phyloP scores from a whole-genome alignment of 2,797 vertebrate species.

The Miichthys miiuy region DNA sequence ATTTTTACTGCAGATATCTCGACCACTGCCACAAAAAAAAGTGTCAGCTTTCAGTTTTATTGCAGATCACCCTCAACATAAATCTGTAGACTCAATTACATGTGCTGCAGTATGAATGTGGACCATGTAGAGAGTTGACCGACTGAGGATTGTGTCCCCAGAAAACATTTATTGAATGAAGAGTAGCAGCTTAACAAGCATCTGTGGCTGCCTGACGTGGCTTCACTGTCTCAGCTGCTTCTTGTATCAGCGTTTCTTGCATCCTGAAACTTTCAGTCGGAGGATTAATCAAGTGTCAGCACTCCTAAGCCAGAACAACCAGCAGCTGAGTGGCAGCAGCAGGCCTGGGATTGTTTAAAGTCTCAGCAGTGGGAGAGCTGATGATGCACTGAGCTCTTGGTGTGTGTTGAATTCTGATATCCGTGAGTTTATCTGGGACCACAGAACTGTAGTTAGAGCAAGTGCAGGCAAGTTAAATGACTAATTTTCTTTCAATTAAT shows the following conservation, averaged over 20 bases:
- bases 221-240: slow-evolving; percentile 25
- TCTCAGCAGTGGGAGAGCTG: slow-evolving; percentile 6
- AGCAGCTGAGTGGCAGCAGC: slow-evolving; percentile 34
- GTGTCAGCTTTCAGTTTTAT: slow-evolving; percentile 25
- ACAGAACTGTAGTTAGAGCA: background rate
- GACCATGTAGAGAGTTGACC: background rate
- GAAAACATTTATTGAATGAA: background rate
- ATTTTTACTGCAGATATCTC: slow-evolving; percentile 34
- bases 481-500: background rate
- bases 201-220: background rate
- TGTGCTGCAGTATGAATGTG: background rate
- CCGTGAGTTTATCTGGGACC: background rate
- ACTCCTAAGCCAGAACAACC: slow-evolving; percentile 23
- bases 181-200: slow-evolving; percentile 3
- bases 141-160: background rate
- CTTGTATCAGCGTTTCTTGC: slow-evolving; percentile 27
- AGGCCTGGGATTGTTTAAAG: slow-evolving; percentile 20
- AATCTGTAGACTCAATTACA: background rate
- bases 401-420: background rate
- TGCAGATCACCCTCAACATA: background rate
- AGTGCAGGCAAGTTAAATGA: background rate
- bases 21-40: slow-evolving; percentile 25
- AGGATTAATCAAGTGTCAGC: slow-evolving; percentile 42
- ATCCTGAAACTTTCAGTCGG: slow-evolving; percentile 32
- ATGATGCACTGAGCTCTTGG: slow-evolving; percentile 7